Evolutionary conservation across 2,888 invertebrate species (phyloP).

Genomic region (Ctena decussata): DNA sequence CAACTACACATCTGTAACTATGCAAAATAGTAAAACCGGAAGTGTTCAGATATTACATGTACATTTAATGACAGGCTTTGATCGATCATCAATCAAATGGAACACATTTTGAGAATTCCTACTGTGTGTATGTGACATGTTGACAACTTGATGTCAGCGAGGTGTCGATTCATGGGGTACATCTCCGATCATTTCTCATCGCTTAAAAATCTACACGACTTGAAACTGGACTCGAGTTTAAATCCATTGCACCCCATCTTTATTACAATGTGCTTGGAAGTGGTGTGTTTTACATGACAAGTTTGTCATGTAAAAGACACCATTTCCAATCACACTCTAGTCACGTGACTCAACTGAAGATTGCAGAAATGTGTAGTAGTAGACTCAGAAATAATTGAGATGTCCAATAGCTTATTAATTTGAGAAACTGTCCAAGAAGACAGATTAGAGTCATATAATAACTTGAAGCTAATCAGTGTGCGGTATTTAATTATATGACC

Average conservation of each 20-base stretch:
- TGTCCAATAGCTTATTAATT: constrained; percentile 57
- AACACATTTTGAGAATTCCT: constrained; percentile 53
- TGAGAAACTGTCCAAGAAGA: constrained; percentile 57
- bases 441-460: constrained; percentile 45
- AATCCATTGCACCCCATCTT: background rate
- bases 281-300: too few species aligned
- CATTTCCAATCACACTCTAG: background rate
- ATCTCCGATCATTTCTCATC: background rate
- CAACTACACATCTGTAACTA: background rate
- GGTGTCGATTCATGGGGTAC: constrained; percentile 11
- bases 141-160: constrained; percentile 34
- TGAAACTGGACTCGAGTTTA: background rate
- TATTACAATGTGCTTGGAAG: too few species aligned
- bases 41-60: background rate
- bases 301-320: too few species aligned
- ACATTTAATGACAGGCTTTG: constrained; percentile 41
- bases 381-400: constrained; percentile 31
- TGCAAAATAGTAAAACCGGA: background rate
- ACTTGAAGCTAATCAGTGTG: constrained; percentile 42
- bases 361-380: background rate
- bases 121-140: constrained; percentile 15
- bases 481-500: constrained; percentile 60
- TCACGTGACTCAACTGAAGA: background rate
- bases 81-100: constrained; percentile 58
- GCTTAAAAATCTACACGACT: background rate